Conservation (phyloP, 2,113 vertebrate species). For the Corynorhinus townsendii region DNA sequence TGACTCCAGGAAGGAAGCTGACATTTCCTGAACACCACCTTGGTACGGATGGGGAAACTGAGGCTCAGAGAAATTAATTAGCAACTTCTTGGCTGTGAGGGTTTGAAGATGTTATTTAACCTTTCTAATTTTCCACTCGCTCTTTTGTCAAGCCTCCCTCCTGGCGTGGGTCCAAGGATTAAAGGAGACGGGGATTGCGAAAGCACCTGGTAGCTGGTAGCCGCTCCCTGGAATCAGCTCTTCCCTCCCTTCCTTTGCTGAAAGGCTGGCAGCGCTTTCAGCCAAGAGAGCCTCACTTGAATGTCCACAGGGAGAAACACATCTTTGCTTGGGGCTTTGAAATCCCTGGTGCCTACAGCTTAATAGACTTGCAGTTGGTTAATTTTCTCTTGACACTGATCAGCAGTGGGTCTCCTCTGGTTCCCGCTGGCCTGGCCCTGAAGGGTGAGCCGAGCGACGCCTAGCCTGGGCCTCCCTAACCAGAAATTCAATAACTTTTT, state of each 20-base stretch:
- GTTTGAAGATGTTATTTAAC: not conserved
- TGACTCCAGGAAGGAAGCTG: not conserved
- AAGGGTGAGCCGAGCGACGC: not conserved
- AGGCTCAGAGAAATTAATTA: not conserved
- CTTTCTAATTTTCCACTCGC: not conserved
- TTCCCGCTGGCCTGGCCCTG: constrained; percentile 60
- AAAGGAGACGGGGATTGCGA: not conserved
- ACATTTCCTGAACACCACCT: not conserved
- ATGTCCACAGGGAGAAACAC: constrained; percentile 21
- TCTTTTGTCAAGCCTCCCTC: not conserved
- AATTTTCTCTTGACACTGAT: constrained; percentile 75
- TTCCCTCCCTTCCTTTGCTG: not conserved
- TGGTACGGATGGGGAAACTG: not conserved
- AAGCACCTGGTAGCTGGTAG: not conserved
- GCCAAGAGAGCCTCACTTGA: not conserved
- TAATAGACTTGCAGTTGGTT: constrained; percentile 74
- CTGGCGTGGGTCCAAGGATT: not conserved
- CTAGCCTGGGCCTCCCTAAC: constrained; percentile 77
- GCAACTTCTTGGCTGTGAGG: not conserved
- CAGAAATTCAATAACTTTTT: constrained; percentile 85
- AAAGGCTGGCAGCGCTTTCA: not conserved
- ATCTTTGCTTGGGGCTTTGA: constrained; percentile 43
- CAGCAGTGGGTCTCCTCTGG: constrained; percentile 54
- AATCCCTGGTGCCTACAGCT: constrained; percentile 53
- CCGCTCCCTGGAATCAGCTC: not conserved